phyloP scores from a whole-genome alignment of 2,888 invertebrate species.

The Pycnomerus fuliginosus region DNA sequence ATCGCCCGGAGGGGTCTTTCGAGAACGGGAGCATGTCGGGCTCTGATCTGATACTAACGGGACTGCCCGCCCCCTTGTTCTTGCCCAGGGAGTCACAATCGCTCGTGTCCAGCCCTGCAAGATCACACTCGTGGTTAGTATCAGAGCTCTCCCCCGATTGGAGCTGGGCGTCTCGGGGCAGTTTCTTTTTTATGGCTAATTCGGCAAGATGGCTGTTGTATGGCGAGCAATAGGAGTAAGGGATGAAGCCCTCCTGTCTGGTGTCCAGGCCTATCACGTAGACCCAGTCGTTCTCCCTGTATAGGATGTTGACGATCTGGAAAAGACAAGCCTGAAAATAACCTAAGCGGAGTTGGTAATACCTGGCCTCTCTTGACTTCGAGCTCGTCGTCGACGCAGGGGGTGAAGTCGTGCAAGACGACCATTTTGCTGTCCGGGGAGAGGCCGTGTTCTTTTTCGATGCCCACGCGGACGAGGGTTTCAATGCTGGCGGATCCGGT shows the following conservation, averaged over 20 bases:
- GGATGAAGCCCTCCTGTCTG: constrained; percentile 90
- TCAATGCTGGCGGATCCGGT: constrained; percentile 94
- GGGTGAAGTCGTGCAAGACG: constrained; percentile 90
- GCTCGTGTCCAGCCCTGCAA: constrained; percentile 56
- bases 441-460: constrained; percentile 88
- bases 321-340: too few species aligned
- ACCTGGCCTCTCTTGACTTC: constrained; percentile 85
- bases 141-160: constrained; percentile 59
- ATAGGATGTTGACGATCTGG: constrained; percentile 87
- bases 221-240: constrained; percentile 90
- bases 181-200: constrained; percentile 81
- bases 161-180: constrained; percentile 67
- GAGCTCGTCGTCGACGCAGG: constrained; percentile 92
- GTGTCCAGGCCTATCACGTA: constrained; percentile 91
- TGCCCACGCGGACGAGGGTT: constrained; percentile 83
- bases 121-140: constrained; percentile 60
- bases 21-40: constrained; percentile 68
- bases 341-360: too few species aligned
- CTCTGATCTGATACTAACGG: constrained; percentile 56
- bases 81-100: constrained; percentile 64
- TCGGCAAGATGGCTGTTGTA: constrained; percentile 78
- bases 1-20: constrained; percentile 86
- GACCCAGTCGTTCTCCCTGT: constrained; percentile 96
- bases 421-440: constrained; percentile 95
- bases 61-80: constrained; percentile 51